A percentile compares a stretch with the other conserved stretches of the same genome.
These are phyloP conservation scores for Channa argus DNA, from an alignment of 2,113 vertebrate species.

Conservation along the genomic window DNA sequence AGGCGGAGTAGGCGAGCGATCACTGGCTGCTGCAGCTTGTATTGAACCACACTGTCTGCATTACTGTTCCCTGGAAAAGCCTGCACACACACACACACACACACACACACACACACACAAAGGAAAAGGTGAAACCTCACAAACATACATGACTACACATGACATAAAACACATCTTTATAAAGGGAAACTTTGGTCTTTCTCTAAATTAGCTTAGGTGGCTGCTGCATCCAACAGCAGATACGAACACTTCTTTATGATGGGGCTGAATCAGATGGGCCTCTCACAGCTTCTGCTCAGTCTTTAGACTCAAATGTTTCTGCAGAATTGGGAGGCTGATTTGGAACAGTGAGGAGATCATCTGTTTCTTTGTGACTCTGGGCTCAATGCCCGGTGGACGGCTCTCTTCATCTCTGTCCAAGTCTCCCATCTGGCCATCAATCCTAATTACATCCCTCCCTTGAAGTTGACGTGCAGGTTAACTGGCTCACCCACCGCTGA, in stretches of 20 bases:
- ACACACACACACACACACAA: neutral
- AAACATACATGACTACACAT: too few relatives aligned
- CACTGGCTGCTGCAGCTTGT: constrained; percentile 68
- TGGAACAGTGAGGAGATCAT: constrained; percentile 9
- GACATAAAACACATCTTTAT: too few relatives aligned
- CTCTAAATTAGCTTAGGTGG: too few relatives aligned
- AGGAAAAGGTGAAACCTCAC: too few relatives aligned
- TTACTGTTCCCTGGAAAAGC: constrained; percentile 68
- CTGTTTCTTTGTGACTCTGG: neutral
- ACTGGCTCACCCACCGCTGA: constrained; percentile 23
- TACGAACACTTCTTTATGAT: too few relatives aligned
- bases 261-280: neutral
- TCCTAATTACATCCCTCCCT: constrained; percentile 47
- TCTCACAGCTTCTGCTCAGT: constrained; percentile 9
- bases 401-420: constrained; percentile 2
- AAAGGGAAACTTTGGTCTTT: too few relatives aligned
- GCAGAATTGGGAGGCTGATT: neutral
- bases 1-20: constrained; percentile 72
- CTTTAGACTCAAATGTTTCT: neutral
- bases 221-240: too few relatives aligned
- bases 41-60: constrained; percentile 71
- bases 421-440: constrained; percentile 36
- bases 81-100: constrained; percentile 30
- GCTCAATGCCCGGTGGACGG: constrained; percentile 16
- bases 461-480: constrained; percentile 55